These are phyloP conservation scores for Centropristis striata DNA, from an alignment of 2,113 vertebrate species.

Conservation along the genomic window DNA sequence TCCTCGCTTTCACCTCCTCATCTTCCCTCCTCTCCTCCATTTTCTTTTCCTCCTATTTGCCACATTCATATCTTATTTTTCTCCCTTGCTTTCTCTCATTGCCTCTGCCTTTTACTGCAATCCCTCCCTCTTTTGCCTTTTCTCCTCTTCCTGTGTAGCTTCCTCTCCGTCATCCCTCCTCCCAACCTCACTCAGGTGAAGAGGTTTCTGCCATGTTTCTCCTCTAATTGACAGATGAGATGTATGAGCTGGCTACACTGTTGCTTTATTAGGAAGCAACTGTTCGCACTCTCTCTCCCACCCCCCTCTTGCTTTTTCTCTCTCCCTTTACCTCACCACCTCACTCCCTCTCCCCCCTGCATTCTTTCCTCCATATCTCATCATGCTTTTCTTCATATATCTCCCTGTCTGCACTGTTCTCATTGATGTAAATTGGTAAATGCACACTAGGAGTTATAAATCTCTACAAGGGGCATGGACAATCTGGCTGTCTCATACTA, in stretches of 20 bases:
- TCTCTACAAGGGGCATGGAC: conserved; percentile 43
- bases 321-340: conserved; percentile 16
- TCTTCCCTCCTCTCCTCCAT: conserved; percentile 21
- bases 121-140: conserved; percentile 34
- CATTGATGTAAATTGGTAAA: conserved; percentile 71
- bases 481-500: conserved; percentile 28
- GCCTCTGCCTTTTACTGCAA: conserved; percentile 44
- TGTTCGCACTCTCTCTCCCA: conserved; percentile 57
- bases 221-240: conserved; percentile 81
- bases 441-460: conserved; percentile 44
- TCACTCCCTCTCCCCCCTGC: conserved; percentile 29
- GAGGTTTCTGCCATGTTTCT: conserved; percentile 76
- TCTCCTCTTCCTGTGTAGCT: conserved; percentile 44
- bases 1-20: conserved; percentile 34
- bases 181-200: conserved; percentile 78
- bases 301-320: conserved; percentile 12
- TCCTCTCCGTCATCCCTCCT: conserved; percentile 56
- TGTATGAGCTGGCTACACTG: conserved; percentile 80
- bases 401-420: conserved; percentile 35
- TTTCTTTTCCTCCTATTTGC: conserved; percentile 30
- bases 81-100: conserved; percentile 15
- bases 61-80: conserved; percentile 26
- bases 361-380: conserved; percentile 62
- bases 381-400: conserved; percentile 50
- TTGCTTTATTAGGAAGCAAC: conserved; percentile 84